phyloP scores from a whole-genome alignment of 2,888 invertebrate species.

The Scaptomyza flava region DNA sequence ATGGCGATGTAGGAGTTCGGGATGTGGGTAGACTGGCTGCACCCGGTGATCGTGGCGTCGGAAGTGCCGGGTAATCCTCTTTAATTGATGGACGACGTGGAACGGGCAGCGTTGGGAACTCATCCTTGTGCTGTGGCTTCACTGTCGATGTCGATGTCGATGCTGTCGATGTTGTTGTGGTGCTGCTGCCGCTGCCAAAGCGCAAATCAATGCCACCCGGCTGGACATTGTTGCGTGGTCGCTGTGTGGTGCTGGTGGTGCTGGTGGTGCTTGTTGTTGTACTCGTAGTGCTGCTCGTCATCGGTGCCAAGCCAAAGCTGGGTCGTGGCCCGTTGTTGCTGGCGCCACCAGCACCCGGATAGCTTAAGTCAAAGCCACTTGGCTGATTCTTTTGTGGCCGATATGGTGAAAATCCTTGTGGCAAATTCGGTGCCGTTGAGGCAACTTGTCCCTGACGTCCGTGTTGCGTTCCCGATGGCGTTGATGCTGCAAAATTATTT shows the following conservation, averaged over 20 bases:
- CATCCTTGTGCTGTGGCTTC: constrained; percentile 70
- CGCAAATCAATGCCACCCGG: constrained; percentile 63
- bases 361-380: constrained; percentile 81
- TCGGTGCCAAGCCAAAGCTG: constrained; percentile 66
- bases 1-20: constrained; percentile 50
- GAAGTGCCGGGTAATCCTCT: constrained; percentile 81
- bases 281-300: constrained; percentile 53
- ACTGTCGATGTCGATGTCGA: constrained; percentile 22
- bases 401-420: constrained; percentile 74
- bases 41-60: constrained; percentile 66
- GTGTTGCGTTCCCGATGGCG: background rate
- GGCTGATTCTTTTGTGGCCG: constrained; percentile 80
- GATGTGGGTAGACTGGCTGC: constrained; percentile 31
- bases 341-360: constrained; percentile 66
- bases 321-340: constrained; percentile 53
- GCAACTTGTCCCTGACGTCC: constrained; percentile 28
- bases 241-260: constrained; percentile 55
- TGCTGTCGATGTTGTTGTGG: constrained; percentile 45
- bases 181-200: constrained; percentile 45
- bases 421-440: constrained; percentile 61
- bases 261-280: constrained; percentile 21
- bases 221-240: constrained; percentile 33
- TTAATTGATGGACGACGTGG: constrained; percentile 61
- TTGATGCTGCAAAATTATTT: background rate
- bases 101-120: constrained; percentile 76